Conservation (phyloP, 1,140 invertebrate genomes). For the Diorhabda carinulata region DNA sequence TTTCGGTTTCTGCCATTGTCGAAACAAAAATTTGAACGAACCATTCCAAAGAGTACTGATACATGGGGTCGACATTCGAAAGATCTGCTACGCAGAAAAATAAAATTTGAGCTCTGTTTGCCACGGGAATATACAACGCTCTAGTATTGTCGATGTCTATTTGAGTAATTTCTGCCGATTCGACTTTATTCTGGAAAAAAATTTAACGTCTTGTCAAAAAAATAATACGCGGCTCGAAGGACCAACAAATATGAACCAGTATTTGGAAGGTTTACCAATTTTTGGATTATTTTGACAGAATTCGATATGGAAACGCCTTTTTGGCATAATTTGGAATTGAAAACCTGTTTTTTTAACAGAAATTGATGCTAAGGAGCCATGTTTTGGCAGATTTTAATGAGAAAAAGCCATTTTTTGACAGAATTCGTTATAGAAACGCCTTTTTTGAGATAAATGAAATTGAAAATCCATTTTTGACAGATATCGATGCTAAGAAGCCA, state of each 20-base stretch:
- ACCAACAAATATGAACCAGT: background rate
- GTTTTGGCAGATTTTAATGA: no score
- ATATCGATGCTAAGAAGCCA: no score
- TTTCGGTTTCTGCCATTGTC: conserved; percentile 65
- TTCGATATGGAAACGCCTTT: no score
- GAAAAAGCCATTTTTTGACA: no score
- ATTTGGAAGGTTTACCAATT: no score
- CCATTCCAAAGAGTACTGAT: conserved; percentile 74
- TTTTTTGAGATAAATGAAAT: no score
- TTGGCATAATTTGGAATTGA: no score
- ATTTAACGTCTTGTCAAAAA: background rate
- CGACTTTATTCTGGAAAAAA: conserved; percentile 52
- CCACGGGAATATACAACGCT: conserved; percentile 66
- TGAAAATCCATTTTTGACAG: no score
- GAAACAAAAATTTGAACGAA: conserved; percentile 66
- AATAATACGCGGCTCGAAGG: background rate
- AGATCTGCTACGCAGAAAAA: conserved; percentile 72
- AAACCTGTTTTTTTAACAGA: no score
- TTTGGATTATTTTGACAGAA: no score
- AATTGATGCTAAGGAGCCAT: no score
- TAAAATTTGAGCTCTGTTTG: conserved; percentile 65
- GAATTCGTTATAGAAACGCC: no score
- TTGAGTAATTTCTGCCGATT: conserved; percentile 59
- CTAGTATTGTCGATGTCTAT: conserved; percentile 65
- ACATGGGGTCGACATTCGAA: conserved; percentile 71